Evolutionary conservation across 1,140 invertebrate species (phyloP).

Genomic region (Rhizoglyphus robini): DNA sequence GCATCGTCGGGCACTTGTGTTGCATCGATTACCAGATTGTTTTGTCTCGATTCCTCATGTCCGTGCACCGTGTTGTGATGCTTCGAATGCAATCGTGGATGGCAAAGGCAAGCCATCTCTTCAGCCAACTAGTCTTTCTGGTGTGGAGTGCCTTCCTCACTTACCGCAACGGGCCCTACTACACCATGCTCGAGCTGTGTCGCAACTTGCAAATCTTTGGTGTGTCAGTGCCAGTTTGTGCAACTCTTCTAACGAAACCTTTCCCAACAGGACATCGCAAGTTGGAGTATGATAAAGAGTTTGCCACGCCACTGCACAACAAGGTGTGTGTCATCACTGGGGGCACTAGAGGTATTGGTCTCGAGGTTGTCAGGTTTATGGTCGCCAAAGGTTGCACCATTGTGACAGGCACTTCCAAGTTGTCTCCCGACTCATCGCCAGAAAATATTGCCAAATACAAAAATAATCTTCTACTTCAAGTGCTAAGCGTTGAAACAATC

Average conservation of each 20-base stretch:
- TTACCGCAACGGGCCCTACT: constrained; percentile 16
- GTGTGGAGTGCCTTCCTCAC: constrained; percentile 6
- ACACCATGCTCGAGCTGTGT: background rate
- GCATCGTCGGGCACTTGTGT: too few relatives aligned
- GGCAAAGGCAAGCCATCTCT: background rate
- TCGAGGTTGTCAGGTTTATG: constrained; percentile 62
- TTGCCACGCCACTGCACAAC: constrained; percentile 32
- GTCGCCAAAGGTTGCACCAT: constrained; percentile 64
- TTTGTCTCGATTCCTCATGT: too few relatives aligned
- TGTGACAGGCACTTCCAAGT: constrained; percentile 51
- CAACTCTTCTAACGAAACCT: background rate
- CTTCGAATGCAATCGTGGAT: background rate
- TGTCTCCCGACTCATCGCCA: background rate
- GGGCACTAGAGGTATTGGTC: constrained; percentile 71
- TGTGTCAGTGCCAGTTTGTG: background rate
- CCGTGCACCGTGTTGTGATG: background rate
- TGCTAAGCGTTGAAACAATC: background rate
- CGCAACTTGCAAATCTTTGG: constrained; percentile 15
- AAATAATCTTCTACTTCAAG: background rate
- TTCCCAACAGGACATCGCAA: background rate
- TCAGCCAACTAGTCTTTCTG: constrained; percentile 3
- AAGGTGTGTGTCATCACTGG: constrained; percentile 72
- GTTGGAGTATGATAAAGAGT: constrained; percentile 9
- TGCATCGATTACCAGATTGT: too few relatives aligned
- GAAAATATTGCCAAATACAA: background rate